A percentile compares a stretch with the other conserved stretches of the same genome.
These are phyloP conservation scores for Drosophila antonietae DNA, from an alignment of 2,888 invertebrate species.

Conservation along the genomic window DNA sequence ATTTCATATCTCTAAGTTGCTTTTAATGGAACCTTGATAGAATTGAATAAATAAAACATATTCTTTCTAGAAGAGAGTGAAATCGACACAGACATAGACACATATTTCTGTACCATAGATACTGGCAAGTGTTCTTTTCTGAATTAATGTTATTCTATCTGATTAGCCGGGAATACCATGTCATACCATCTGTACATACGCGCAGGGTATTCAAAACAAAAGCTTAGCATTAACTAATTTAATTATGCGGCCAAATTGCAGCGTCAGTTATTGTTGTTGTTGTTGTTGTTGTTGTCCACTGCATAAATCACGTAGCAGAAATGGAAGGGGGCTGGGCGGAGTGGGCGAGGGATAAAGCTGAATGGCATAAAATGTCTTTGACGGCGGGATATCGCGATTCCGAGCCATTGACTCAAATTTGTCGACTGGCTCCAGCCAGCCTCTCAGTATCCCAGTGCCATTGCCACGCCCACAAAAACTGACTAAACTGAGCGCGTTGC, in stretches of 20 bases:
- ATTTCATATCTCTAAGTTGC: too few species aligned
- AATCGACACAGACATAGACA: neutral
- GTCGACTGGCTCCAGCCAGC: conserved; percentile 42
- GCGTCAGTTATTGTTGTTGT: conserved; percentile 35
- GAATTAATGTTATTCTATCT: neutral
- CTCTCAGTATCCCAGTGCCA: neutral
- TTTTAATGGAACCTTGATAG: too few species aligned
- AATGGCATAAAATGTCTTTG: conserved; percentile 35
- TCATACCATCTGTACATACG: neutral
- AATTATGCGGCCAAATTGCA: conserved; percentile 67
- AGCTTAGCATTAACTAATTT: conserved; percentile 66
- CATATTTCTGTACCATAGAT: neutral
- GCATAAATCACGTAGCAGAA: conserved; percentile 54
- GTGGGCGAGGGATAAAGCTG: neutral
- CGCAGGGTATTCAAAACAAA: conserved; percentile 30
- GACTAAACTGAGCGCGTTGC: conserved; percentile 35
- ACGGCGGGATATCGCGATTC: conserved; percentile 58
- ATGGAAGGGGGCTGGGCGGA: neutral
- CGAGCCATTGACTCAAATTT: conserved; percentile 67
- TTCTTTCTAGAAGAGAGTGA: too few species aligned
- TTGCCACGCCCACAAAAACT: conserved; percentile 7
- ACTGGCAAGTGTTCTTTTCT: neutral
- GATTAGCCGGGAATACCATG: neutral
- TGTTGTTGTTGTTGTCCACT: conserved; percentile 24
- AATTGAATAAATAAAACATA: too few species aligned